Conservation (phyloP, 1,140 invertebrate species). For the Drosophila kepulauana region DNA sequence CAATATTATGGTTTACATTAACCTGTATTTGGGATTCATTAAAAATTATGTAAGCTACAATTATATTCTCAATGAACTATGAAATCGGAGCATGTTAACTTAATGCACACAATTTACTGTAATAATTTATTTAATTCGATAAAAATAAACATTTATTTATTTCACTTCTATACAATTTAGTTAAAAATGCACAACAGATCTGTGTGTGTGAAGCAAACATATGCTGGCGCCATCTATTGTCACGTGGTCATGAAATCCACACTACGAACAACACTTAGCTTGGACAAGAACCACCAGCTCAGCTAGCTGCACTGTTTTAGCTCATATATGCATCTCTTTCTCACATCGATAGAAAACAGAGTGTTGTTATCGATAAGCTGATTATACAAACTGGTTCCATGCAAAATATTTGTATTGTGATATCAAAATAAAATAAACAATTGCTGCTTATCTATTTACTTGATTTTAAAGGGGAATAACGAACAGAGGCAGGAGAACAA, state of each 20-base stretch:
- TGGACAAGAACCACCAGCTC: conserved; percentile 2
- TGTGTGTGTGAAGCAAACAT: background rate
- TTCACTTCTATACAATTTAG: too few relatives aligned
- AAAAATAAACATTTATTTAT: too few relatives aligned
- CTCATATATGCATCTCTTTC: conserved; percentile 7
- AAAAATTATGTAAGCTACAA: too few relatives aligned
- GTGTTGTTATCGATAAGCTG: conserved; percentile 10
- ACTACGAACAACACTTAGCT: background rate
- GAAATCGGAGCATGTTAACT: too few relatives aligned
- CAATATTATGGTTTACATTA: background rate
- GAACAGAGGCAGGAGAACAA: background rate
- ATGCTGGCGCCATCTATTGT: conserved; percentile 36
- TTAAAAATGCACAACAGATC: too few relatives aligned
- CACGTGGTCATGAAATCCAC: background rate
- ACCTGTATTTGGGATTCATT: conserved; percentile 1
- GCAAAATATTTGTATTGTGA: background rate
- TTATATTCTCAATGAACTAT: too few relatives aligned
- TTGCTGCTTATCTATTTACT: background rate
- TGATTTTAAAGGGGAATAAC: background rate
- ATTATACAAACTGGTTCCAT: background rate
- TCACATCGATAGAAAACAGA: background rate
- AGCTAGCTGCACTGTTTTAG: conserved; percentile 6
- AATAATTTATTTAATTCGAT: too few relatives aligned
- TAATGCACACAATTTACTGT: too few relatives aligned
- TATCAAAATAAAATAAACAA: background rate